phyloP scores from a whole-genome alignment of 1,140 invertebrate genomes.

The Alviniconcha marisindica region DNA sequence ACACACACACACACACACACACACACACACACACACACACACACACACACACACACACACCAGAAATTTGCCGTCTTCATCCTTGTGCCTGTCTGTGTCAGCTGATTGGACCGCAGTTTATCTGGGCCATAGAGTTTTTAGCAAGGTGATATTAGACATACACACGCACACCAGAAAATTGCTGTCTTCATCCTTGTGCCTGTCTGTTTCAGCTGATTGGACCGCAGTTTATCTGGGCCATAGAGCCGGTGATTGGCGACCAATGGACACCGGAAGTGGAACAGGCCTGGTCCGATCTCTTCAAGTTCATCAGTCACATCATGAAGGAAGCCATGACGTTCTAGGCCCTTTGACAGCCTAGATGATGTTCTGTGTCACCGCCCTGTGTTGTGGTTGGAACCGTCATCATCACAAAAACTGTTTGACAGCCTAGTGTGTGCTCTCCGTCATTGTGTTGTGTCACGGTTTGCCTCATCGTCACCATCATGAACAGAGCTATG shows the following conservation, averaged over 20 bases:
- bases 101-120: conserved; percentile 80
- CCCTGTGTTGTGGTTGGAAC: no score
- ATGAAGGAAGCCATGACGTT: conserved; percentile 78
- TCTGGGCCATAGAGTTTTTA: conserved; percentile 74
- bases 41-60: conserved; percentile 26
- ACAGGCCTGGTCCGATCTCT: conserved; percentile 78
- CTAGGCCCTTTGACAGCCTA: neutral
- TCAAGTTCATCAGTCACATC: conserved; percentile 77
- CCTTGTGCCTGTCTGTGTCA: conserved; percentile 56
- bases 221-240: conserved; percentile 79
- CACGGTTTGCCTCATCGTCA: no score
- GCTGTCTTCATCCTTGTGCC: no score
- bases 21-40: conserved; percentile 7
- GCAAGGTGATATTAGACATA: no score
- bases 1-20: neutral
- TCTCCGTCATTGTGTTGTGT: no score
- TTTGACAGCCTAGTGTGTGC: no score
- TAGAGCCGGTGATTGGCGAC: conserved; percentile 77
- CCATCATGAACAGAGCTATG: neutral
- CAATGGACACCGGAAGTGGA: conserved; percentile 78
- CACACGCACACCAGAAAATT: neutral
- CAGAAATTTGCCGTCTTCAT: no score
- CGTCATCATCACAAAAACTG: no score
- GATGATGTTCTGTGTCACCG: neutral
- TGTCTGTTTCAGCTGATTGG: conserved; percentile 77